Percentiles rank a stretch among this genome's conserved stretches.
phyloP scores from a whole-genome alignment of 2,113 vertebrate genomes.

The Aegotheles bennettii region DNA sequence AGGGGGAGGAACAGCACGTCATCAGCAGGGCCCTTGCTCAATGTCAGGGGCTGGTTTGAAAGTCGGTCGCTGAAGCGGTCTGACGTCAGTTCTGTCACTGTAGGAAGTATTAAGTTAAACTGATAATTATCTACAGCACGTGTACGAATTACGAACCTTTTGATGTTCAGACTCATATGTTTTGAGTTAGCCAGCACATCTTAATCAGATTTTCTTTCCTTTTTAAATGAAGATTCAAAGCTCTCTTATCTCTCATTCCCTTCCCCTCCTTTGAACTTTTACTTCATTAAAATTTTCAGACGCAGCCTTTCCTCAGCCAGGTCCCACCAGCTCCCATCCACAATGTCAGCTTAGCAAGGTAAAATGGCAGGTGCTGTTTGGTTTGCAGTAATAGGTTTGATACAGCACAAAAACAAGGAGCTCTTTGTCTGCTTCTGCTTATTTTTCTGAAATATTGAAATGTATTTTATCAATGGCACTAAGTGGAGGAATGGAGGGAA shows the following conservation, averaged over 20 bases:
- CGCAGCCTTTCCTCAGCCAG: neutral
- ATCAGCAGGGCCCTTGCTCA: neutral
- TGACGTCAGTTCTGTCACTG: constrained; percentile 54
- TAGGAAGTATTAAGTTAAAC: constrained; percentile 58
- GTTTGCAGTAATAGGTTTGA: neutral
- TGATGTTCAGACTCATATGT: constrained; percentile 51
- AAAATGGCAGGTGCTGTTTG: neutral
- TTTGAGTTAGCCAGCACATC: constrained; percentile 58
- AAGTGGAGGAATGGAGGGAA: neutral
- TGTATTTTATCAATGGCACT: neutral
- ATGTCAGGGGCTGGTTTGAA: constrained; percentile 2
- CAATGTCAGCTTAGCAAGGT: neutral
- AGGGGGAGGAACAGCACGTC: accelerated
- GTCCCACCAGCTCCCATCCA: neutral
- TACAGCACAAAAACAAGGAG: neutral
- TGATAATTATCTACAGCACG: constrained; percentile 64
- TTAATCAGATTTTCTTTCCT: constrained; percentile 55
- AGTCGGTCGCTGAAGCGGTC: neutral
- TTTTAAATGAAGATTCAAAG: constrained; percentile 36
- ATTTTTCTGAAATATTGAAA: neutral
- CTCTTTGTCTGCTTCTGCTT: neutral
- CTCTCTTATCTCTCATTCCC: constrained; percentile 34
- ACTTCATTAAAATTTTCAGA: neutral
- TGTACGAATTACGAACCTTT: constrained; percentile 29
- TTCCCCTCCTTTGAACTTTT: constrained; percentile 41